Conservation (phyloP, 2,888 invertebrate genomes). For the Lasiommata megera region DNA sequence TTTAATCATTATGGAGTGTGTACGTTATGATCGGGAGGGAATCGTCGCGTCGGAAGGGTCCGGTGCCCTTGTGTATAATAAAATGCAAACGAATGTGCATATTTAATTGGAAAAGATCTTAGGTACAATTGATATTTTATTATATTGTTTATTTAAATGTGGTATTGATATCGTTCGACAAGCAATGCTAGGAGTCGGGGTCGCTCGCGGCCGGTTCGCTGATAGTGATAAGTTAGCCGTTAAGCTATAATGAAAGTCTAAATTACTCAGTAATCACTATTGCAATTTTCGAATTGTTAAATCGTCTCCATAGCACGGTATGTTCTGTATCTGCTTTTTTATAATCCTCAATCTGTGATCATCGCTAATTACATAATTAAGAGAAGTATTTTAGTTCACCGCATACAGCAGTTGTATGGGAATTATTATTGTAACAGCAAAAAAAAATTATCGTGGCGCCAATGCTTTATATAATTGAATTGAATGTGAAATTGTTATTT, state of each 20-base stretch:
- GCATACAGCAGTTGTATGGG: slow-evolving; percentile 57
- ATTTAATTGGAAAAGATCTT: slow-evolving; percentile 78
- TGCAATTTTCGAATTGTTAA: slow-evolving; percentile 76
- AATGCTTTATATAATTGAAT: slow-evolving; percentile 65
- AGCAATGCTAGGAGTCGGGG: slow-evolving; percentile 71
- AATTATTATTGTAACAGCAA: slow-evolving; percentile 49
- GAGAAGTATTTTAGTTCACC: slow-evolving; percentile 72
- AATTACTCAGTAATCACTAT: slow-evolving; percentile 80
- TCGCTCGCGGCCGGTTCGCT: slow-evolving; percentile 66
- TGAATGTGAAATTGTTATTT: slow-evolving; percentile 77
- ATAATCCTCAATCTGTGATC: slow-evolving; percentile 81
- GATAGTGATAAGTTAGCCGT: slow-evolving; percentile 75
- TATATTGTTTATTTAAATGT: slow-evolving; percentile 80
- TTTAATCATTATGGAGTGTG: slow-evolving; percentile 60
- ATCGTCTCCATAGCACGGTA: slow-evolving; percentile 78
- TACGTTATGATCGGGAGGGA: slow-evolving; percentile 54
- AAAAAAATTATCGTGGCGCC: slow-evolving; percentile 66
- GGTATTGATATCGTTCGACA: slow-evolving; percentile 77
- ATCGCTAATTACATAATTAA: slow-evolving; percentile 72
- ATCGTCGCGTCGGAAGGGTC: slow-evolving; percentile 26
- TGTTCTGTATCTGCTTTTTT: slow-evolving; percentile 79
- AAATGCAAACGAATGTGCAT: slow-evolving; percentile 70
- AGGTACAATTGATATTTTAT: slow-evolving; percentile 81
- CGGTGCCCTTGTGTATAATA: slow-evolving; percentile 58
- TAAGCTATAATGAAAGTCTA: slow-evolving; percentile 77